Base-by-base conservation (phyloP, 1,140 invertebrate genomes). In the Diploscapter pachys region DNA sequence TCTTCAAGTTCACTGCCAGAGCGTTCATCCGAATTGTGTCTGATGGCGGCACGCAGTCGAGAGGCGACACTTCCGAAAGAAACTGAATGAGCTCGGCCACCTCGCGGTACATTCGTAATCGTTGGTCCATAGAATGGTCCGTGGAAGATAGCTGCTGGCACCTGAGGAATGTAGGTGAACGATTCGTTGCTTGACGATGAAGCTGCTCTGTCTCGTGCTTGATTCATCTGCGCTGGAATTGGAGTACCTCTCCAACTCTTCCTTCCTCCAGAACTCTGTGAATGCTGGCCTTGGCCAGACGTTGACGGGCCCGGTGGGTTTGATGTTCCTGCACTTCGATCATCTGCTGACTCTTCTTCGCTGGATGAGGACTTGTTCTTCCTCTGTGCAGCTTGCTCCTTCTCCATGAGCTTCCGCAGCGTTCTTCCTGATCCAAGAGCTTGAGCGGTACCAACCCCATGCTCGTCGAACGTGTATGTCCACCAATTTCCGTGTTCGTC, bases 381-480 rank as follows among this genome's bases (percentile, higher is more conserved):
- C 53, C 62, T 59, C 6, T 59, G 3, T 70, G 59, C 68, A 51
- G 65, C 52, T 57, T 74, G 65, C 2, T 81, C 76, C 68, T 81
- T 63, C 59, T 83, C 82, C 52, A 76, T 61, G 31, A 31, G 31
- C 31, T 31, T 31, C 31, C 31, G 31, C 13, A 84, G 73, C 50
- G 82, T 75, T 51, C 72, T 68, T n/a, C 72, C 78, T 2, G 79
- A 80, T 57, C 82, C 80, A 3, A 83, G 78, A 0, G 82, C 71
- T 65, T 85, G 83, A 50, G 82, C 82, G 56, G 81, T 85, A 3
- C 82, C 83, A 9, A 72, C 72, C 57, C 90, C 90, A 76, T 90
- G 91, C 79, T 93, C 92, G 80, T 93, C 91, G 85, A 95, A 94
- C 0, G 92, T 92, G 79, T 95, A 95, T 0, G 92, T 92, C 76